phyloP scores from a whole-genome alignment of 2,797 vertebrate species.

The Crenuchus spilurus region DNA sequence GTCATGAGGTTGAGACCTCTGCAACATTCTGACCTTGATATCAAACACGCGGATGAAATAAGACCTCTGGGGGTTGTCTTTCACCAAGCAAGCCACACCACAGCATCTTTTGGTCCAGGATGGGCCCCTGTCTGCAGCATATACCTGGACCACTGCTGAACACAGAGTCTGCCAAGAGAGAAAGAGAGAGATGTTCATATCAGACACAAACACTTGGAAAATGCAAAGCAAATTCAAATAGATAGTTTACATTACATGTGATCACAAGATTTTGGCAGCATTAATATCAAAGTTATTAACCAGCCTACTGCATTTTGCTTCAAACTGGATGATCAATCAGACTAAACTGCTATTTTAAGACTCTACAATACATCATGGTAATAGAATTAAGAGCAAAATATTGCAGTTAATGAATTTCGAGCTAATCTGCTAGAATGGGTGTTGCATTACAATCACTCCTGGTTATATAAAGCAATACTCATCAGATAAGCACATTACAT shows the following conservation, averaged over 20 bases:
- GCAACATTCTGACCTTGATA: constrained; percentile 86
- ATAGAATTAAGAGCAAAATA: too few relatives aligned
- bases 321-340: not conserved
- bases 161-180: constrained; percentile 83
- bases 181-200: too few relatives aligned
- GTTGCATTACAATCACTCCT: too few relatives aligned
- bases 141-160: constrained; percentile 95
- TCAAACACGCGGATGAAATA: constrained; percentile 97
- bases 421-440: too few relatives aligned
- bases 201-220: not conserved
- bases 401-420: too few relatives aligned
- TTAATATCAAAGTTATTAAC: not conserved
- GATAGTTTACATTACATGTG: too few relatives aligned
- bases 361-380: too few relatives aligned
- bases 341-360: too few relatives aligned
- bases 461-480: too few relatives aligned
- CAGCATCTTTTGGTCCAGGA: constrained; percentile 94
- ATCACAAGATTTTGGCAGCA: not conserved
- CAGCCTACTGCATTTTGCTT: not conserved
- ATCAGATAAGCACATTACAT: too few relatives aligned
- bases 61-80: constrained; percentile 97
- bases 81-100: constrained; percentile 94
- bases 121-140: constrained; percentile 85
- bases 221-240: not conserved
- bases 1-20: not conserved